Conservation (phyloP, 2,113 vertebrate genomes). For the Anhinga rufa region DNA sequence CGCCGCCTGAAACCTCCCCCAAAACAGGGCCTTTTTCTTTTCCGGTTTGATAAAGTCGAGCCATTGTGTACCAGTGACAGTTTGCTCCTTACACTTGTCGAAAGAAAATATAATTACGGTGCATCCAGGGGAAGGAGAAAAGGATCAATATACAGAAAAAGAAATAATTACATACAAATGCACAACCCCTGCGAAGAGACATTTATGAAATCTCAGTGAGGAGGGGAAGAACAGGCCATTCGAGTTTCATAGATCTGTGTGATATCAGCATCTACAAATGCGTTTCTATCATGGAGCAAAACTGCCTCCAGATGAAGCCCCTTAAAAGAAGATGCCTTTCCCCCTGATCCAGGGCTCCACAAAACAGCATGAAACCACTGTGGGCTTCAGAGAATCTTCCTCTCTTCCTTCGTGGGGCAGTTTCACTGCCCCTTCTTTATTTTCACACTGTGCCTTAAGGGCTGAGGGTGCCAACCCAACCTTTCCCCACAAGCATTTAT, state of each 20-base stretch:
- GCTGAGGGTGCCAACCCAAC: neutral
- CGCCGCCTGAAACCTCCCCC: neutral
- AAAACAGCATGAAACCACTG: neutral
- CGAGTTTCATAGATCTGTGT: neutral
- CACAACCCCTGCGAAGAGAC: neutral
- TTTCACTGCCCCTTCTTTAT: neutral
- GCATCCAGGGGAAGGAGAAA: neutral
- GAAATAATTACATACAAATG: conserved; percentile 42
- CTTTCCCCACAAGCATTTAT: neutral
- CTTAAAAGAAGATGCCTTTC: neutral
- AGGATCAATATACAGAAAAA: conserved; percentile 42
- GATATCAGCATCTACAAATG: neutral
- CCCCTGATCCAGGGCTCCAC: neutral
- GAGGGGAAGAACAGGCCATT: neutral
- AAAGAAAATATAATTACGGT: conserved; percentile 4
- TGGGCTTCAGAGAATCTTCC: neutral
- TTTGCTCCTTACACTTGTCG: neutral
- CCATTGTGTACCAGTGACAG: neutral
- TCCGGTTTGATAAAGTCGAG: neutral
- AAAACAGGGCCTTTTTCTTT: conserved; percentile 25
- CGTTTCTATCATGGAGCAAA: neutral
- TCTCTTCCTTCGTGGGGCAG: neutral
- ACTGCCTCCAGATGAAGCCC: neutral
- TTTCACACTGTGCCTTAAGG: neutral
- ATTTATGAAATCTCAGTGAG: neutral